Conservation (phyloP, 35 echinoderm and acorn worm species). For the Holothuria glaberrima region DNA sequence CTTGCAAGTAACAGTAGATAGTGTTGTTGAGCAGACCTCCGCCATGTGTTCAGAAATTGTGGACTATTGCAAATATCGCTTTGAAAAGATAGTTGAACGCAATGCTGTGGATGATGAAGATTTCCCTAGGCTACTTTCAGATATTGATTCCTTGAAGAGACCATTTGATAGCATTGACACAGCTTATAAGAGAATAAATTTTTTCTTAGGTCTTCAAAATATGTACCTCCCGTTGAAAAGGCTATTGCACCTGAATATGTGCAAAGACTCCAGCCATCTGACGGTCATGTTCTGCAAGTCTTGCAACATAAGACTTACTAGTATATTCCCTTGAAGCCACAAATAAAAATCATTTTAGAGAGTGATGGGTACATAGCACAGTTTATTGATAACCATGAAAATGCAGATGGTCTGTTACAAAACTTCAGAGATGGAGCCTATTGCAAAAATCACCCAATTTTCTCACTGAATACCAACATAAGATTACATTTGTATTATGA, state of each 20-base stretch:
- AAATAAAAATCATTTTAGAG: neutral
- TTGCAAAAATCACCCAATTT: neutral
- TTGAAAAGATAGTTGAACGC: neutral
- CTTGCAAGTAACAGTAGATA: neutral
- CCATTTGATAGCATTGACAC: neutral
- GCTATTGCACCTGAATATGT: neutral
- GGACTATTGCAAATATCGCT: neutral
- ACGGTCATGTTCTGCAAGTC: too few relatives aligned
- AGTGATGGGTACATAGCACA: neutral
- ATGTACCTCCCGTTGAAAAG: neutral
- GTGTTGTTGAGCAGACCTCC: neutral
- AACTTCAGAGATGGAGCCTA: neutral
- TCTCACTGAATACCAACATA: neutral
- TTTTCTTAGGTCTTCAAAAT: neutral
- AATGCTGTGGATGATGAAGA: neutral
- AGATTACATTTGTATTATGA: neutral
- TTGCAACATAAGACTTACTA: too few relatives aligned
- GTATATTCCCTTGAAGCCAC: neutral
- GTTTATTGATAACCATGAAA: conserved; percentile 16
- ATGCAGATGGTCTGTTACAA: neutral
- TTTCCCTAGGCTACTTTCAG: neutral
- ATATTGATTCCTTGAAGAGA: neutral
- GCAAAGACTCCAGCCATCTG: neutral
- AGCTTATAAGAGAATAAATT: neutral
- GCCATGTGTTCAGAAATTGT: neutral